Percentiles rank a stretch among this genome's conserved stretches.
Evolutionary conservation across 2,888 invertebrate species (phyloP).

Genomic region (Philaethria dido): DNA sequence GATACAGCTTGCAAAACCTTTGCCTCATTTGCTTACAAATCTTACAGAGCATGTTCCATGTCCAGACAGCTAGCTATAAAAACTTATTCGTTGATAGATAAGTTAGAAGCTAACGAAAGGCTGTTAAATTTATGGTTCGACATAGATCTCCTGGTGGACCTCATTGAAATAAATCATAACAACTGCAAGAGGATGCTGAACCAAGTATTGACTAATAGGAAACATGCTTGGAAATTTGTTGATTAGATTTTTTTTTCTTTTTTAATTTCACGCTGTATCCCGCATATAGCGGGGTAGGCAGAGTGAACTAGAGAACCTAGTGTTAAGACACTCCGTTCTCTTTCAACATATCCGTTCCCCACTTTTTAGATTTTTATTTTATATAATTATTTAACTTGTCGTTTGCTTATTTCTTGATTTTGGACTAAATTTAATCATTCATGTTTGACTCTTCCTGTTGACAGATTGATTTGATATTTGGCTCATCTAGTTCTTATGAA

Average conservation of each 20-base stretch:
- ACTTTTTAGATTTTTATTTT: too few species aligned
- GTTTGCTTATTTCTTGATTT: too few species aligned
- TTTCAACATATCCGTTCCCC: too few species aligned
- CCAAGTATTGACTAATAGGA: conserved; percentile 39
- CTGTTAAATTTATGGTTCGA: conserved; percentile 57
- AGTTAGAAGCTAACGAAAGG: conserved; percentile 51
- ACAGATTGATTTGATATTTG: too few species aligned
- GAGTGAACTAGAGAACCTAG: too few species aligned
- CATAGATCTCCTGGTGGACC: conserved; percentile 53
- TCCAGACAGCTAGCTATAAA: conserved; percentile 8
- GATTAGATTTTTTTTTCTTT: conserved; percentile 43
- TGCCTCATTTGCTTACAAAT: conserved; percentile 45
- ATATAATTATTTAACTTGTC: too few species aligned
- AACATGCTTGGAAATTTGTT: conserved; percentile 50
- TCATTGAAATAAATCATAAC: conserved; percentile 51
- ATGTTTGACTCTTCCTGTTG: too few species aligned
- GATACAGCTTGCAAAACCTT: conserved; percentile 56
- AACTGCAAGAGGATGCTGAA: conserved; percentile 44
- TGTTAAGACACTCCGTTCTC: too few species aligned
- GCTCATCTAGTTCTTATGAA: too few species aligned
- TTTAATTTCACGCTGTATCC: neutral
- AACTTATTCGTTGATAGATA: conserved; percentile 39
- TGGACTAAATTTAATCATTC: too few species aligned
- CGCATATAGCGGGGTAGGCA: too few species aligned
- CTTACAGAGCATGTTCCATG: conserved; percentile 45